Conservation (phyloP, 2,113 vertebrate genomes). For the Stigmatopora nigra region DNA sequence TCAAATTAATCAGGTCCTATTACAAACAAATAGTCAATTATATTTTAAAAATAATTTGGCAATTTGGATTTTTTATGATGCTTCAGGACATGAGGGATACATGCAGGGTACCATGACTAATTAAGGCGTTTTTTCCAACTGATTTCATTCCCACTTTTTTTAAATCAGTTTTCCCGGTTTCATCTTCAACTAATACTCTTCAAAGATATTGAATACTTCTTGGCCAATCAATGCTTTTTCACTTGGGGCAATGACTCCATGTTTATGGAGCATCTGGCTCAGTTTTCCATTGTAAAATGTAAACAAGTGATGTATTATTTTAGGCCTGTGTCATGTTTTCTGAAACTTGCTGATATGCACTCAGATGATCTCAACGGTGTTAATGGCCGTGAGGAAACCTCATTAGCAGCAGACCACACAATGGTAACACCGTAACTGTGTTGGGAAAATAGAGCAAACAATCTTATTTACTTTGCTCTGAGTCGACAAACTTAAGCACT, state of each 20-base stretch:
- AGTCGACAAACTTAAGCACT: no score
- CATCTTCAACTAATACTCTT: neutral
- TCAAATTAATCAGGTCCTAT: no score
- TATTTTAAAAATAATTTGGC: no score
- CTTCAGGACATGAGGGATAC: neutral
- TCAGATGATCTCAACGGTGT: slow-evolving; percentile 21
- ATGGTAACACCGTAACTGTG: neutral
- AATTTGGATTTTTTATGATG: no score
- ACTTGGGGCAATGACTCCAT: neutral
- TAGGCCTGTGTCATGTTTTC: slow-evolving; percentile 2
- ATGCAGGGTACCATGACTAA: neutral
- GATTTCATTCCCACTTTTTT: neutral
- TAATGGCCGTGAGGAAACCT: slow-evolving; percentile 2
- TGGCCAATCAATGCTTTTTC: neutral
- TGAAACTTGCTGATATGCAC: slow-evolving; percentile 18
- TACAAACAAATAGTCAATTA: no score
- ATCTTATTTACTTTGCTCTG: neutral
- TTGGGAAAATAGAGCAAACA: neutral
- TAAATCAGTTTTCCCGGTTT: slow-evolving; percentile 2
- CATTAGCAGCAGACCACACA: slow-evolving; percentile 14
- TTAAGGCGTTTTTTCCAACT: neutral
- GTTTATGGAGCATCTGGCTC: neutral
- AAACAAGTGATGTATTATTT: slow-evolving; percentile 5
- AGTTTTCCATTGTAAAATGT: slow-evolving; percentile 8
- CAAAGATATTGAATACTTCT: neutral